phyloP scores from a whole-genome alignment of 2,113 vertebrate species.

The Callopanchax toddi region DNA sequence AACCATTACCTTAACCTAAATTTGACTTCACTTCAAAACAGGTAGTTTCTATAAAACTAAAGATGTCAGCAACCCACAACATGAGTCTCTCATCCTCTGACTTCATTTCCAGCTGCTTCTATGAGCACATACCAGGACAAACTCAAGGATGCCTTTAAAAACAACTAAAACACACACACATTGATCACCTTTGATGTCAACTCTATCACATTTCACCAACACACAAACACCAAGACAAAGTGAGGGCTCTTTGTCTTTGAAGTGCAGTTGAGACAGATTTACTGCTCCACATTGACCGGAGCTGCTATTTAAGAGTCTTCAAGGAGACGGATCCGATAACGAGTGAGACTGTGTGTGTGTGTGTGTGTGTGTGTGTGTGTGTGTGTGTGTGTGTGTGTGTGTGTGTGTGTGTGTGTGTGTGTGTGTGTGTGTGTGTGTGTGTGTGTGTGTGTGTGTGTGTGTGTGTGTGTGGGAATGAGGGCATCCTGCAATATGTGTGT shows the following conservation, averaged over 20 bases:
- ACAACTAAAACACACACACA: conserved; percentile 21
- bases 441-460: no score
- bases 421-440: no score
- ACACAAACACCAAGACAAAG: conserved; percentile 18
- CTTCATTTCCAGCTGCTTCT: conserved; percentile 57
- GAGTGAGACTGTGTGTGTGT: conserved; percentile 26
- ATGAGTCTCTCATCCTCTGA: conserved; percentile 27
- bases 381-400: not conserved
- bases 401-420: no score
- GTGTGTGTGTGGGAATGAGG: no score
- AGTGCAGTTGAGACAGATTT: conserved; percentile 51
- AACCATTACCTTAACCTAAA: not conserved
- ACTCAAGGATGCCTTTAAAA: conserved; percentile 27
- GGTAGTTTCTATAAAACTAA: not conserved
- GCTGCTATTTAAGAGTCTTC: conserved; percentile 56
- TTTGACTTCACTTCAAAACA: not conserved
- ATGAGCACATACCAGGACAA: conserved; percentile 28
- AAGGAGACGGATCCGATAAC: conserved; percentile 38
- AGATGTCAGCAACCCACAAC: conserved; percentile 2
- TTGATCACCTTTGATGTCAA: conserved; percentile 50
- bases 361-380: conserved; percentile 18
- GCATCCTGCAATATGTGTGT: no score
- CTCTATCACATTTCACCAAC: conserved; percentile 28
- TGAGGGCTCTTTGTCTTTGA: conserved; percentile 45
- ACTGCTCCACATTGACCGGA: conserved; percentile 49